These are phyloP conservation scores for Oriolus oriolus DNA, from an alignment of 2,113 vertebrate genomes.

Conservation along the genomic window DNA sequence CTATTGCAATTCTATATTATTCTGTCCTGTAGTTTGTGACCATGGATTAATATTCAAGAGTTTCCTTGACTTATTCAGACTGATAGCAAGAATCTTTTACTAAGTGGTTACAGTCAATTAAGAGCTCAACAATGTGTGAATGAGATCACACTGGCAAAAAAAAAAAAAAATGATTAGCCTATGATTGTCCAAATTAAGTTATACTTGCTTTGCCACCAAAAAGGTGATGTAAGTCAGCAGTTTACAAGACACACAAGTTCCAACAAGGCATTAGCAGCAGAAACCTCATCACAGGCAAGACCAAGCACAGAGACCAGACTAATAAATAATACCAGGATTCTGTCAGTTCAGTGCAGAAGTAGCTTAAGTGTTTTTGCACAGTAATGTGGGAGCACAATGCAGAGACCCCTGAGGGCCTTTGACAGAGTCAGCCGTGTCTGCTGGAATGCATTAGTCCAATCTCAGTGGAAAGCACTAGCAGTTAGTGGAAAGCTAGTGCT, in stretches of 20 bases:
- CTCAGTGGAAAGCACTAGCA: neutral
- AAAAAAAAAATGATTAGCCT: neutral
- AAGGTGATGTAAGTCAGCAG: neutral
- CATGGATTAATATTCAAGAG: neutral
- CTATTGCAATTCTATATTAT: neutral
- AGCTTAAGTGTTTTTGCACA: neutral
- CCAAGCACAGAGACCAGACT: neutral
- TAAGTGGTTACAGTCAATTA: slow-evolving; percentile 18
- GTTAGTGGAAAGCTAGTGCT: neutral
- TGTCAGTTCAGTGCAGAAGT: neutral
- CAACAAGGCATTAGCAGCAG: neutral
- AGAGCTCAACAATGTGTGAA: slow-evolving; percentile 5
- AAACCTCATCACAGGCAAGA: neutral
- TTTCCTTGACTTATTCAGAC: neutral
- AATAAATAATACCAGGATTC: neutral
- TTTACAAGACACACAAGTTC: neutral
- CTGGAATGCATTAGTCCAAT: neutral
- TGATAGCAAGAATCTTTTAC: neutral
- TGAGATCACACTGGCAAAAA: neutral
- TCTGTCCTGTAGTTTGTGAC: neutral
- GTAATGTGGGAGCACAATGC: neutral
- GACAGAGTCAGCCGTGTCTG: neutral
- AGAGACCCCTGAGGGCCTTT: neutral
- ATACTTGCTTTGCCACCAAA: neutral
- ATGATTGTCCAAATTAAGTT: neutral